Conservation (phyloP, 2,113 vertebrate species). For the Siniperca chuatsi region DNA sequence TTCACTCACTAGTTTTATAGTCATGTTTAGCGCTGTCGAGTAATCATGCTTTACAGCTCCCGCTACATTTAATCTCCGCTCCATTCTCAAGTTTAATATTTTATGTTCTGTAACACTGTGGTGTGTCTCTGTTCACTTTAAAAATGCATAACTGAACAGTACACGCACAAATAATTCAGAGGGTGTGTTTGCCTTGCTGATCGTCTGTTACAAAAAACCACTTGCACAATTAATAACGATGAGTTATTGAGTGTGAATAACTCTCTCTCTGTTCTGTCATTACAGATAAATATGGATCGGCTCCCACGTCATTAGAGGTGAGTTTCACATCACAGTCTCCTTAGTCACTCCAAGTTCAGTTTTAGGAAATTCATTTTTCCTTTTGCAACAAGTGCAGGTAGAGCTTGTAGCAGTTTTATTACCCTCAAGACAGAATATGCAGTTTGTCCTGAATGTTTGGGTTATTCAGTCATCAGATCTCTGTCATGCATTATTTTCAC, state of each 20-base stretch:
- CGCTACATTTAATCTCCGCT: not conserved
- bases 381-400: not conserved
- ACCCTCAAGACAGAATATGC: not conserved
- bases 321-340: conserved; percentile 70
- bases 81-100: conserved; percentile 30
- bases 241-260: conserved; percentile 29
- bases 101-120: conserved; percentile 21
- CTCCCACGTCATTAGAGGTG: conserved; percentile 91
- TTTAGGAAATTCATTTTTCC: not conserved
- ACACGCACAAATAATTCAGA: conserved; percentile 30
- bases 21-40: not conserved
- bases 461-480: not conserved
- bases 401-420: not conserved
- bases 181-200: conserved; percentile 33
- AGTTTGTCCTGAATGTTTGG: not conserved
- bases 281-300: conserved; percentile 86
- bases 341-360: conserved; percentile 12
- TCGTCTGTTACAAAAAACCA: conserved; percentile 9
- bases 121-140: not conserved
- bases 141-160: conserved; percentile 6
- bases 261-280: conserved; percentile 57
- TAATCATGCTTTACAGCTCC: not conserved
- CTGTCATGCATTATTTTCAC: conserved; percentile 18
- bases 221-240: not conserved
- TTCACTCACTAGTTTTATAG: conserved; percentile 21